These are phyloP conservation scores for Andrena trimmerana DNA, from an alignment of 2,888 invertebrate genomes.

Conservation along the genomic window DNA sequence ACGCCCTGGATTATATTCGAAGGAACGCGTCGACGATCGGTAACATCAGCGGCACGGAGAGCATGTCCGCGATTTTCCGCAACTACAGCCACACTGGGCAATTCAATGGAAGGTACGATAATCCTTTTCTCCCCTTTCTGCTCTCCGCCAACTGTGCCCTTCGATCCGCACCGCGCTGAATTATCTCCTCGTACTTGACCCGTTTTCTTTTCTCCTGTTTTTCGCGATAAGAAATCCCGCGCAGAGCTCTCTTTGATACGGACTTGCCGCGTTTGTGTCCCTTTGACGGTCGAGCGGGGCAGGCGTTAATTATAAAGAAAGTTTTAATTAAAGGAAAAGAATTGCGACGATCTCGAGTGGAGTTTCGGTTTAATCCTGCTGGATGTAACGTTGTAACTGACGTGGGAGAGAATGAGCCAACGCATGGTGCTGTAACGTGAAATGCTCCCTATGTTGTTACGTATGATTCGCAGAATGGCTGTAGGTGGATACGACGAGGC, in stretches of 20 bases:
- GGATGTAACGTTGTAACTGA: not conserved
- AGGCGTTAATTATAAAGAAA: constrained; percentile 36
- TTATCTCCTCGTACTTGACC: constrained; percentile 44
- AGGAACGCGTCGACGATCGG: constrained; percentile 95
- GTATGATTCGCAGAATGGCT: not conserved
- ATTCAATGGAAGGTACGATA: constrained; percentile 92
- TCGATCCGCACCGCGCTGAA: not conserved
- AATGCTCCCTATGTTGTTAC: not conserved
- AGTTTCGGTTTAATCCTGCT: not conserved
- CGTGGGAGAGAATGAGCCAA: not conserved
- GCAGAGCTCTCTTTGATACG: constrained; percentile 21
- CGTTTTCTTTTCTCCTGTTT: constrained; percentile 4
- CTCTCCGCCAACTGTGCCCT: too few relatives aligned
- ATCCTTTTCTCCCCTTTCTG: not conserved
- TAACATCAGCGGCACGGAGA: constrained; percentile 95
- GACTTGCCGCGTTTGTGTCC: not conserved
- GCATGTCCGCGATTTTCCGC: constrained; percentile 96
- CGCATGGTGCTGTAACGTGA: not conserved
- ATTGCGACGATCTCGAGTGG: not conserved
- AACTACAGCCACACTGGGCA: constrained; percentile 93
- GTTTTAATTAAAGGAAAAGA: constrained; percentile 2
- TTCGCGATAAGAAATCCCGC: constrained; percentile 24
- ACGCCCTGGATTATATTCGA: constrained; percentile 96
- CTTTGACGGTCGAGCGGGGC: not conserved
- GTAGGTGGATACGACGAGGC: not conserved